Conservation (phyloP, 2,888 invertebrate species). For the Diarsia brunnea region DNA sequence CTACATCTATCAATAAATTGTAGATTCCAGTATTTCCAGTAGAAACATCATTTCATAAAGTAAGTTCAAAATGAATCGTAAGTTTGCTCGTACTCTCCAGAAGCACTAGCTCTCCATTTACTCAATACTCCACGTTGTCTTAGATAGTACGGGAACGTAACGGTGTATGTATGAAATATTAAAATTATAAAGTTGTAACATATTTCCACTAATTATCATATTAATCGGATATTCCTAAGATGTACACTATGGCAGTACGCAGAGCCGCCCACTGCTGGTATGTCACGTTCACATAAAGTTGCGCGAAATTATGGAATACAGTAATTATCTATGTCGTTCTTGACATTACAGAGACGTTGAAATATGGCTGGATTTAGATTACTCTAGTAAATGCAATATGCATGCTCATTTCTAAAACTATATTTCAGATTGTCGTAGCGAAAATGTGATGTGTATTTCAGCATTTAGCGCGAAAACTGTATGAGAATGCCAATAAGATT, state of each 20-base stretch:
- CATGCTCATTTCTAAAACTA: conserved; percentile 12
- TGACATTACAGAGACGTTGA: conserved; percentile 32
- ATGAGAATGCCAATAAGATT: background rate
- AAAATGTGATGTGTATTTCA: background rate
- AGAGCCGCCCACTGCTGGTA: conserved; percentile 42
- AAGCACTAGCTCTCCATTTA: conserved; percentile 13
- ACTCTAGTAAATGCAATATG: conserved; percentile 23
- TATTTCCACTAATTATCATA: conserved; percentile 60
- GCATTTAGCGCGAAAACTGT: background rate
- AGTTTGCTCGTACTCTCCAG: background rate
- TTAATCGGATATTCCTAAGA: conserved; percentile 47
- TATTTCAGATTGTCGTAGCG: background rate
- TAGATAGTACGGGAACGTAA: conserved; percentile 50
- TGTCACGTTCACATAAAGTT: conserved; percentile 40
- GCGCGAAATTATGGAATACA: conserved; percentile 42
- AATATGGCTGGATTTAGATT: conserved; percentile 29
- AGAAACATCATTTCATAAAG: background rate
- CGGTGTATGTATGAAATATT: conserved; percentile 53
- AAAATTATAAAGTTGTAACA: conserved; percentile 56
- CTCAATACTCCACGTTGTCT: conserved; percentile 5
- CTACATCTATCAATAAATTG: background rate
- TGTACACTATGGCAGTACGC: conserved; percentile 39
- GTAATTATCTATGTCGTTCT: conserved; percentile 21
- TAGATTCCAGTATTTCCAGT: background rate
- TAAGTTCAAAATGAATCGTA: background rate